Evolutionary conservation across 2,113 vertebrate species (phyloP).

Genomic region (Hassar affinis): DNA sequence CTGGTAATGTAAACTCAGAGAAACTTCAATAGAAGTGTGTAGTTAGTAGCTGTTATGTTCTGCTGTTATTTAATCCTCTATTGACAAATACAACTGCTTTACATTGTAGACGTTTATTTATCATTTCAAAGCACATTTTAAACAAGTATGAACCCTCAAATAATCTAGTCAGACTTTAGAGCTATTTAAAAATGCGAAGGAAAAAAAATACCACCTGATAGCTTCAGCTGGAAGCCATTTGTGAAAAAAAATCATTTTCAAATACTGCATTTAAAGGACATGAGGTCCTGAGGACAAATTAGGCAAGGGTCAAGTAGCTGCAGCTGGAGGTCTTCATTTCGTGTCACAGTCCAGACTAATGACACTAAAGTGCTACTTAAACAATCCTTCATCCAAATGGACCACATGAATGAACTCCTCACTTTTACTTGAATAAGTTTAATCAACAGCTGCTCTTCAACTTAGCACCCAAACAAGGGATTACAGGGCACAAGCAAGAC

Average conservation of each 20-base stretch:
- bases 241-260: neutral
- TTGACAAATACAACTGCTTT: neutral
- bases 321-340: slow-evolving; percentile 40
- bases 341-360: slow-evolving; percentile 21
- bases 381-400: slow-evolving; percentile 11
- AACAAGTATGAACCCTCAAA: neutral
- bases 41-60: neutral
- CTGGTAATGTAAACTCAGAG: neutral
- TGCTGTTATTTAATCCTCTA: neutral
- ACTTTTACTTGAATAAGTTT: neutral
- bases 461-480: neutral
- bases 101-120: neutral
- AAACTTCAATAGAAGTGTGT: neutral
- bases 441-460: slow-evolving; percentile 13
- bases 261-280: slow-evolving; percentile 4
- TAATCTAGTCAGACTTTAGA: neutral
- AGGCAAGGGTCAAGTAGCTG: slow-evolving; percentile 35
- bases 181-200: neutral
- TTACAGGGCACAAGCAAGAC: slow-evolving; percentile 1
- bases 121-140: neutral
- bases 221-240: slow-evolving; percentile 33
- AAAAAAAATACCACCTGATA: neutral
- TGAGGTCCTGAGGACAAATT: slow-evolving; percentile 35
- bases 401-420: neutral
- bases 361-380: slow-evolving; percentile 42